Base-by-base conservation (phyloP, 1,140 invertebrate genomes). In the Phortica variegata region DNA sequence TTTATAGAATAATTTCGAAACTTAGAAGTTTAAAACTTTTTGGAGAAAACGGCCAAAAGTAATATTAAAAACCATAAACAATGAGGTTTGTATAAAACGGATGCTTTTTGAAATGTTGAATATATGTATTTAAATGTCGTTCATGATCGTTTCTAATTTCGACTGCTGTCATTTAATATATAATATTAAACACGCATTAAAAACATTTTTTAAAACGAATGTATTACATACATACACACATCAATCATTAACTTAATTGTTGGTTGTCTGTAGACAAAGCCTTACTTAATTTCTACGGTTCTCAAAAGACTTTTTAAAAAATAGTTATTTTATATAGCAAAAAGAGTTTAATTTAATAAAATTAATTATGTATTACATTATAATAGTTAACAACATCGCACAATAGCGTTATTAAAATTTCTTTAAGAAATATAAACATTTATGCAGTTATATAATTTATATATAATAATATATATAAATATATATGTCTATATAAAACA, bases 381-480 rank as follows among this genome's bases (percentile, higher is more conserved):
- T 45, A 69, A 69, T 72, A 72, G 65, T 72, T 73, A 72, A 72
- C 69, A 73, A 69, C 63, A 69, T 71, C 70, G 70, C 70, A 66
- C 50, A 73, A 70, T 73, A 70, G 65, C 69, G 70, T 63, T 73
- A 73, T 73, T 73, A 66, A 70, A 73, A 73, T 73, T 73, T 73
- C 69, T 73, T 73, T 73, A 73, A 73, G 70, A 73, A 73, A 73
- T 73, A 73, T 71, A 71, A 68, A 69, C 65, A 65, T 69, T 61
- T 50, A 65, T 65, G 51, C 65, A 61, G 61, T 58, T 62, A 66
- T 58, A 54, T 37, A 59, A 46, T 46, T 26, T 26, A 6, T 26
- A 46, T 40, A 41, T 41, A 38, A 39, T n/a, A n/a, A n/a, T 41
- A 17, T 42, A 42, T 43, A 41, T 41, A 40, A 19, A 42, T 36